Conservation (phyloP, 2,888 invertebrate genomes). For the Pseudococcus viburni region DNA sequence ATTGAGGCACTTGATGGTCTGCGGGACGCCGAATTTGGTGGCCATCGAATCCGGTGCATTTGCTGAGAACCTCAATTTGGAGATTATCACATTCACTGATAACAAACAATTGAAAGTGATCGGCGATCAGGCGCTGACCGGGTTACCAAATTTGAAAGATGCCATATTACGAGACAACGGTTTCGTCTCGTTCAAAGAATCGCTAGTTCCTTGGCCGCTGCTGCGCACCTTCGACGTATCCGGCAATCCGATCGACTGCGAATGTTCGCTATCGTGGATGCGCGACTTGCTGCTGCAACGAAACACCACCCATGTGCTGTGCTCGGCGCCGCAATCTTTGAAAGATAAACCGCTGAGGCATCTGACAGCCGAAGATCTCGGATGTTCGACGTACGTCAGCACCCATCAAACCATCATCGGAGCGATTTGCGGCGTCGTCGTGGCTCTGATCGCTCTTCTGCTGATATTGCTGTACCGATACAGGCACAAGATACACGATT, state of each 20-base stretch:
- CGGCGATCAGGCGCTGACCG: constrained; percentile 84
- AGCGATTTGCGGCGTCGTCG: constrained; percentile 81
- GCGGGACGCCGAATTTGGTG: constrained; percentile 82
- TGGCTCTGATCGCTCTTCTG: constrained; percentile 81
- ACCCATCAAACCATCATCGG: constrained; percentile 86
- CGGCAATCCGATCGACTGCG: constrained; percentile 87
- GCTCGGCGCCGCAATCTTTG: constrained; percentile 81
- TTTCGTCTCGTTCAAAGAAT: constrained; percentile 82
- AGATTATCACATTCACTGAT: constrained; percentile 81
- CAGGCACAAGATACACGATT: constrained; percentile 84
- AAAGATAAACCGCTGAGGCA: constrained; percentile 80
- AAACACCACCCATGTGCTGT: constrained; percentile 79
- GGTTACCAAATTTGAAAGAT: constrained; percentile 84
- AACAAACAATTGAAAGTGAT: constrained; percentile 82
- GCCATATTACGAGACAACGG: constrained; percentile 85
- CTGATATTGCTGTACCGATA: constrained; percentile 84
- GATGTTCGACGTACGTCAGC: constrained; percentile 85
- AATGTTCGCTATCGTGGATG: constrained; percentile 86
- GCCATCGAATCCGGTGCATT: constrained; percentile 85
- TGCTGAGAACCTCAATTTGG: constrained; percentile 85
- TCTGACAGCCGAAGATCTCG: constrained; percentile 83
- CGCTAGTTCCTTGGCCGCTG: constrained; percentile 85
- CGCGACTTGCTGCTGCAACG: constrained; percentile 80
- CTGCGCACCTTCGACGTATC: constrained; percentile 83
- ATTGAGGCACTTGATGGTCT: constrained; percentile 82